Base-by-base conservation (phyloP, 1,140 invertebrate genomes). In the Laupala kohalensis region DNA sequence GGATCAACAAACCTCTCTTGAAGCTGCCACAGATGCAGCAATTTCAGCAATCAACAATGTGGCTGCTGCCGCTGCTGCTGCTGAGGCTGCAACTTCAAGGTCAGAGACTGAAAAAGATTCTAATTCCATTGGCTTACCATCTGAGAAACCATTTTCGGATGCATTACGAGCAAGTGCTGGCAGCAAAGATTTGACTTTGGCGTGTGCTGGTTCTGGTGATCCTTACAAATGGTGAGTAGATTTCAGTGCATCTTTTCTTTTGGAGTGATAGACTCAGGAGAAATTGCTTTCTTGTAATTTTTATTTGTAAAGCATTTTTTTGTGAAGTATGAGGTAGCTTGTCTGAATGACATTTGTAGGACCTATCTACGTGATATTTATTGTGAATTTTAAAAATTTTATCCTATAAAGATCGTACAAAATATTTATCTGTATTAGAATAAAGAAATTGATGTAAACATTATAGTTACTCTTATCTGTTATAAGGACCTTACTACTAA, bases 1-100 rank as follows among this genome's bases (percentile, higher is more conserved):
- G 19, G 37, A 53, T 53, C 37, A 53, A 53, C 37, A 53, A 53
- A 53, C 9, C 37, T 29, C 63, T 64, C 25, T 71, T 24, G 70
- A 25, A 28, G 63, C 26, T 30, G 70, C 70, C 26, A 71, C 70
- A 27, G n/a, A 64, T 63, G 69, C 23, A 26, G 69, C 69, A 62
- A 70, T 70, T 25, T 64, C 37, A n/a, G 69, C 23, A n/a, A 70
- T 70, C n/a, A 70, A 5, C 30, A 69, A 25, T 26, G 24, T 70
- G 62, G 53, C 69, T 53, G 53, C 69, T 37, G 24, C 30, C n/a
- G 25, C 64, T 15, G 64, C 64, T 26, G 37, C 37, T 53, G 37
- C 37, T 53, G 9, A 9, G 19, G 37, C 37, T 13, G 19, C 37
- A 13, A 19, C 9, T 53, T 53, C 37, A 13, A 53, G 19, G 37